These are phyloP conservation scores for Cynopterus brachyotis DNA, from an alignment of 2,113 vertebrate genomes.

Conservation along the genomic window DNA sequence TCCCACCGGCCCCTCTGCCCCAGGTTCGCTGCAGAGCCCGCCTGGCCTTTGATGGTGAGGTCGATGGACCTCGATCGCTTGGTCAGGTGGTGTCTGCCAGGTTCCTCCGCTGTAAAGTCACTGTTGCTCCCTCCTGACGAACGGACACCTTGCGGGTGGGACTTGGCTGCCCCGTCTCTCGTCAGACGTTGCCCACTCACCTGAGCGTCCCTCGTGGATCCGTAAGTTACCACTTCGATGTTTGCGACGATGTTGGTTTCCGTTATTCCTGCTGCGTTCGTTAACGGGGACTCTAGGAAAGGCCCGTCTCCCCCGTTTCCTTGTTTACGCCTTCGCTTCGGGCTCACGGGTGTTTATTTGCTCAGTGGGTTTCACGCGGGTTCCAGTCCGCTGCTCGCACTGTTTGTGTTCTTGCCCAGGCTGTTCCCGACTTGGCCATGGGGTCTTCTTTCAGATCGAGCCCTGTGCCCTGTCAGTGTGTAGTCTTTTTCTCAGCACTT, in stretches of 20 bases:
- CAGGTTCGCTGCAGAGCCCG: neutral
- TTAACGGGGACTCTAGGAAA: neutral
- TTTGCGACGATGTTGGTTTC: neutral
- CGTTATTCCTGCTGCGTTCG: neutral
- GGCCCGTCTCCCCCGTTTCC: neutral
- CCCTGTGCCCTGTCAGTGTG: neutral
- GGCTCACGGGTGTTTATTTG: neutral
- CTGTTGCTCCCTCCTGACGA: too few relatives aligned
- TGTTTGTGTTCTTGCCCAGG: neutral
- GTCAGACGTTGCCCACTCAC: rapidly evolving
- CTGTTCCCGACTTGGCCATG: neutral
- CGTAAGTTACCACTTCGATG: too few relatives aligned
- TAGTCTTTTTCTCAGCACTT: neutral
- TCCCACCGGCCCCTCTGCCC: rapidly evolving
- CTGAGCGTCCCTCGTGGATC: rapidly evolving
- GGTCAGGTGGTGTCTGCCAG: neutral
- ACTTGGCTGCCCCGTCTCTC: too few relatives aligned
- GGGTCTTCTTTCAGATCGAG: neutral
- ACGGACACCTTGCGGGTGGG: too few relatives aligned
- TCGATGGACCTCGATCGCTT: neutral
- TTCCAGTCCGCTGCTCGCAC: neutral
- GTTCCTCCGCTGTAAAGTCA: neutral
- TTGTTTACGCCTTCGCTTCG: too few relatives aligned
- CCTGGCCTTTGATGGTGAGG: neutral
- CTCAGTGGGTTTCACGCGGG: too few relatives aligned